phyloP scores from a whole-genome alignment of 1,140 invertebrate genomes.

The Anoplophora glabripennis region DNA sequence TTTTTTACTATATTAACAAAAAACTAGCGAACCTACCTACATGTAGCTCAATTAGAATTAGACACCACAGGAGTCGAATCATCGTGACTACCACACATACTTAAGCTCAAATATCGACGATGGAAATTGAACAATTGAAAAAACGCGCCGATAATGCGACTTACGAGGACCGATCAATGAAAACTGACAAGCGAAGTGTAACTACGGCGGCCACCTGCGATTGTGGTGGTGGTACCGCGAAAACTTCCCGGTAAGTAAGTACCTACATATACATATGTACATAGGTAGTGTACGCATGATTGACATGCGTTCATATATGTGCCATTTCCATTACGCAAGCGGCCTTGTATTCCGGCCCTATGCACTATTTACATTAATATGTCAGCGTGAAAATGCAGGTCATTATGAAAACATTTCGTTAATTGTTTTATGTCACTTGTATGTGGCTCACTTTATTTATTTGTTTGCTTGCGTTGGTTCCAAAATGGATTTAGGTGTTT shows the following conservation, averaged over 20 bases:
- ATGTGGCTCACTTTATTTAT: no score
- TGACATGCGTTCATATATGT: constrained; percentile 8
- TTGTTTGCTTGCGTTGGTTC: no score
- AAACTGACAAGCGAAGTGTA: constrained; percentile 18
- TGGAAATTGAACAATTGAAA: constrained; percentile 8
- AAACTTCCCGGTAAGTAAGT: background rate
- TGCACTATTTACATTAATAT: constrained; percentile 12
- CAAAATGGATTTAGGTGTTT: no score
- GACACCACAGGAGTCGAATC: constrained; percentile 25
- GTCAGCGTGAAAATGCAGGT: no score
- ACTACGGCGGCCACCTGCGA: constrained; percentile 8
- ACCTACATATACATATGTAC: constrained; percentile 12
- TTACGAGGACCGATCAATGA: constrained; percentile 8
- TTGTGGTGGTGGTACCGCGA: constrained; percentile 5
- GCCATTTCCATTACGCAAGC: constrained; percentile 30
- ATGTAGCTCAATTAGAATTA: constrained; percentile 23
- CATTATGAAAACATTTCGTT: background rate
- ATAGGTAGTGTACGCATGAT: constrained; percentile 6
- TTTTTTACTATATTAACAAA: background rate
- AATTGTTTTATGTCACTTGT: background rate
- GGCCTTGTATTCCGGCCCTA: constrained; percentile 32
- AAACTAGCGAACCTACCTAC: constrained; percentile 19
- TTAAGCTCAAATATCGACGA: constrained; percentile 7
- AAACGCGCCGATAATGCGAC: constrained; percentile 5
- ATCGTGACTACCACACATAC: constrained; percentile 24